Percentiles rank a stretch among this genome's conserved stretches.
These are phyloP conservation scores for Chrysina gloriosa DNA, from an alignment of 2,888 invertebrate genomes.

Conservation along the genomic window DNA sequence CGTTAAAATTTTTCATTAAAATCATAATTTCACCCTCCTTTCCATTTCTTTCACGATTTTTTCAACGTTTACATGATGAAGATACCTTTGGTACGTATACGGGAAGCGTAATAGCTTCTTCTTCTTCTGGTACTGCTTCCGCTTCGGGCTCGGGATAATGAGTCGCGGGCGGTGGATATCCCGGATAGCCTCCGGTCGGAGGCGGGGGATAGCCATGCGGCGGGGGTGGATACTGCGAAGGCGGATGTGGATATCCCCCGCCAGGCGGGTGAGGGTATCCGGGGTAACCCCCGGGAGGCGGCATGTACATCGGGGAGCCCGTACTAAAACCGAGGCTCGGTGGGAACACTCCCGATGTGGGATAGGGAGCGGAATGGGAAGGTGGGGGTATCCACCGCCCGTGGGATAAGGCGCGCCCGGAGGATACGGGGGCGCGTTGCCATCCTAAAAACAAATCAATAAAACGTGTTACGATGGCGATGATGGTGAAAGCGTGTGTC, in stretches of 20 bases:
- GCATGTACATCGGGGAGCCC: slow-evolving; percentile 65
- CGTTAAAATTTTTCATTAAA: background rate
- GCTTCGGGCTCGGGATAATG: background rate
- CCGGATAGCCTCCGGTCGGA: slow-evolving; percentile 17
- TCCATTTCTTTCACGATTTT: background rate
- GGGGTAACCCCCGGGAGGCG: slow-evolving; percentile 53
- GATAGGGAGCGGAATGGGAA: slow-evolving; percentile 52
- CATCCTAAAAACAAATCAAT: slow-evolving; percentile 46
- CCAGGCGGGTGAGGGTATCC: slow-evolving; percentile 41
- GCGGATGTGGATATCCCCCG: slow-evolving; percentile 20
- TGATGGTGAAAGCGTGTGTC: background rate
- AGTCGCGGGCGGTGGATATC: background rate
- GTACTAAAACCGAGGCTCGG: slow-evolving; percentile 67
- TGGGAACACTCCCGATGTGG: slow-evolving; percentile 57
- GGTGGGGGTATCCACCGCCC: slow-evolving; percentile 48
- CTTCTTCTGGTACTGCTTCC: background rate
- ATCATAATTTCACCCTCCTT: background rate
- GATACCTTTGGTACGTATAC: background rate
- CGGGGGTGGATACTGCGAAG: slow-evolving; percentile 32
- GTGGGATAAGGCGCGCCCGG: slow-evolving; percentile 51
- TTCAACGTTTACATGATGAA: background rate
- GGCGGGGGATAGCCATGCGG: slow-evolving; percentile 9
- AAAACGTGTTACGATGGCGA: slow-evolving; percentile 33
- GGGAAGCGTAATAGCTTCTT: background rate
- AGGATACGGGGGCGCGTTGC: slow-evolving; percentile 50